Evolutionary conservation across 2,113 vertebrate genomes (phyloP), one percentile per base, ranked within the genome.

Genomic region (Geococcyx californianus): DNA sequence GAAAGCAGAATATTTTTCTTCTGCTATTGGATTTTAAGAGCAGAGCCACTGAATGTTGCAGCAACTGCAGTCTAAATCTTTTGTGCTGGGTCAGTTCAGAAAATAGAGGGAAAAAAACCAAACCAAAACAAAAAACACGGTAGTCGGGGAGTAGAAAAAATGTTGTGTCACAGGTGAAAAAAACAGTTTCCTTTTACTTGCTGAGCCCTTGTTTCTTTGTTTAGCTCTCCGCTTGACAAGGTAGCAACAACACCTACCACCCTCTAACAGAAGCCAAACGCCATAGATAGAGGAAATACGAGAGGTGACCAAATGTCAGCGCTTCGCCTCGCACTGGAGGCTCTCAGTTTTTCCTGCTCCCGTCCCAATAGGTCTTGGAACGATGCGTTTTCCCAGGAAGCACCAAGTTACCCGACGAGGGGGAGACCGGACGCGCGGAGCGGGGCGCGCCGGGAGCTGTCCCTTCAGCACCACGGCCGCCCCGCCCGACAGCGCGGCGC

Each of bases 381-480:
- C 0, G 16, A 10, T 18, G 33, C 1, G 1, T 11, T 33, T 59
- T 16, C 40, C 28, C 3, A 6, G 24, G 29, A 34, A 75, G 40
- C 69, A 26, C 19, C 67, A 26, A 40, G 23, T 11, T 14, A 36
- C 47, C 18, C 1, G 18, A 6, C 7, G 7, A 5, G 18, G 5
- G 11, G 12, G 26, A 45, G 9, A 10, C 44, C 12, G 54, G 9
- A 7, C 17, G 11, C 47, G 4, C 3, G 56, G 13, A 13, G 31
- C 9, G 17, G 1, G 23, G 14, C 14, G 42, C 59, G 10, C 13
- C 26, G 51, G 52, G 52, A 54, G 52, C 52, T 54, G 52, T 54
- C 52, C 52, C 15, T 54, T 54, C 52, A 54, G 52, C 52, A 54
- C 52, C 26, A 54, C 52, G 52, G 15, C 52, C 28, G 13, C 51